Percentiles rank a stretch among this genome's conserved stretches.
Conservation (phyloP, 1,140 invertebrate species). For the Hyles vespertilio region DNA sequence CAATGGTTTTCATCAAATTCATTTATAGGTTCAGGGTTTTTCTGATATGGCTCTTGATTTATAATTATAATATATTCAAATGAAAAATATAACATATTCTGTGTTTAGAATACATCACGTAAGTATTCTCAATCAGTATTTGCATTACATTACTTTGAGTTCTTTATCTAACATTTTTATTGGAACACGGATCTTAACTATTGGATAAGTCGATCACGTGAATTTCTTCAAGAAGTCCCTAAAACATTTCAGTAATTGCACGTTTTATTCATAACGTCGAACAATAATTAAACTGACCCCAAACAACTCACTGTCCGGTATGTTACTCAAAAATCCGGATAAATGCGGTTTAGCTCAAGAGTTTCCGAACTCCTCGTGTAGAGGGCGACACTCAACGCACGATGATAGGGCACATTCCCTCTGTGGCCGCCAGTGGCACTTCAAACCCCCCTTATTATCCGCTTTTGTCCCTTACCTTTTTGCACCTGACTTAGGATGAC, state of each 20-base stretch:
- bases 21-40: too few species aligned
- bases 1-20: too few species aligned
- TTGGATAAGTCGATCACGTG: too few species aligned
- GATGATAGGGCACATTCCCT: constrained; percentile 43
- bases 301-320: background rate
- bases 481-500: constrained; percentile 27
- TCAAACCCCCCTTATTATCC: constrained; percentile 30
- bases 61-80: too few species aligned
- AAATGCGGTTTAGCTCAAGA: background rate
- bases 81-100: too few species aligned
- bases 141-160: too few species aligned
- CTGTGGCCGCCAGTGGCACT: constrained; percentile 24
- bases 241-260: background rate
- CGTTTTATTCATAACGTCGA: background rate
- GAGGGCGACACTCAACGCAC: constrained; percentile 19
- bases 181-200: too few species aligned
- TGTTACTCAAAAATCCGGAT: constrained; percentile 3
- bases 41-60: too few species aligned
- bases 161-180: too few species aligned
- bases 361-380: constrained; percentile 20
- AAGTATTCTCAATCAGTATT: too few species aligned
- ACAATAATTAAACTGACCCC: background rate
- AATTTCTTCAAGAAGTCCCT: too few species aligned
- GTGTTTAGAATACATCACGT: too few species aligned
- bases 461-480: constrained; percentile 33